Conservation (phyloP, 1,140 invertebrate genomes). For the Babylonia areolata region DNA sequence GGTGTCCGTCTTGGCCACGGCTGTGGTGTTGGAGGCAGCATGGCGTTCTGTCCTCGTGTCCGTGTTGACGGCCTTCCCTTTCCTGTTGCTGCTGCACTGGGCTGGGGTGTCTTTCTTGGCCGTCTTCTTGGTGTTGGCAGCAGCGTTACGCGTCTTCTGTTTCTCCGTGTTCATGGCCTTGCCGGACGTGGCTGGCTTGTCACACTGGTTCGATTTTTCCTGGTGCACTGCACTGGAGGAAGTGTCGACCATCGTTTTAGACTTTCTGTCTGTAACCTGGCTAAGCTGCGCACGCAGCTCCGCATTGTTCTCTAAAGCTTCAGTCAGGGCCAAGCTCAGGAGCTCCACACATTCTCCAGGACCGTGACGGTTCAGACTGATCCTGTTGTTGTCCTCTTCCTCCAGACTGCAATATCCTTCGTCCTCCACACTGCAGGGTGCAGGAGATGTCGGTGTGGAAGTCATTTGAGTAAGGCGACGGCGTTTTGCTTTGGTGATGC, state of each 20-base stretch:
- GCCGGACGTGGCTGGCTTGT: background rate
- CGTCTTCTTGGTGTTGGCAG: background rate
- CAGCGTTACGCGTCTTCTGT: background rate
- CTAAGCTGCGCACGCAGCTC: constrained; percentile 1
- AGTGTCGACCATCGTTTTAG: background rate
- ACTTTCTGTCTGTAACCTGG: background rate
- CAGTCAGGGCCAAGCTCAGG: constrained; percentile 3
- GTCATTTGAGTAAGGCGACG: background rate
- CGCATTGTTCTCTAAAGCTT: constrained; percentile 13
- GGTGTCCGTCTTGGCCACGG: constrained; percentile 2
- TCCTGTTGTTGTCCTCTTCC: background rate
- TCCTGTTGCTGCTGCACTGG: background rate
- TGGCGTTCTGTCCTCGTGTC: background rate
- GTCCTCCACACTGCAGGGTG: background rate
- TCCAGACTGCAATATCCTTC: background rate
- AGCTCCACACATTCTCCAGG: background rate
- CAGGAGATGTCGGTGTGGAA: background rate
- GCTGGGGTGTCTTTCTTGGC: constrained; percentile 5
- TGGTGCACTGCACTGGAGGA: background rate
- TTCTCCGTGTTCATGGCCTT: constrained; percentile 13
- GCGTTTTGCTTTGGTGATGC: background rate
- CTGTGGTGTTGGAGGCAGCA: constrained; percentile 15
- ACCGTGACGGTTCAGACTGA: background rate
- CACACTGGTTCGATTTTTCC: background rate
- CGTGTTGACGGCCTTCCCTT: constrained; percentile 9